Base-by-base conservation (phyloP, 2,797 vertebrate species). In the Eupleurogrammus muticus region DNA sequence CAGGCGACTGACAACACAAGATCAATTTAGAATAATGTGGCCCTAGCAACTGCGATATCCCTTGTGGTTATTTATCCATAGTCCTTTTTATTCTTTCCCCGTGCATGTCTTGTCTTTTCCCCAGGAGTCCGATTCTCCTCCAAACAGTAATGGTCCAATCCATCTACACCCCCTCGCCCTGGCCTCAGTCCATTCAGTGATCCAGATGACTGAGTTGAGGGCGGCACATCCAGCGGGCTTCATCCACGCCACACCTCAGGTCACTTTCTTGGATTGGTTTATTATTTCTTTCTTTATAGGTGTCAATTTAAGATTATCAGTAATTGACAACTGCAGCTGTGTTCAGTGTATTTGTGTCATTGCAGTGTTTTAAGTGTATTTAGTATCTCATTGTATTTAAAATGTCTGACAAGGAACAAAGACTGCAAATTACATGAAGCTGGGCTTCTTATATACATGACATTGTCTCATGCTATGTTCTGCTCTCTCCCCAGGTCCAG, bases 81-180 rank as follows among this genome's bases (percentile, higher is more conserved):
- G 14, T 1, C n/a, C n/a, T n/a, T n/a, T n/a, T n/a, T n/a, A n/a
- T n/a, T n/a, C n/a, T n/a, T n/a, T 47, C 23, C 32, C 2, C 38
- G 4, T 54, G 4, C n/a, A 1, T 46, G 2, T 55, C 72, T 32
- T 12, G 40, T 17, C 52, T 2, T 35, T 50, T 77, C 21, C 21
- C 5, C 50, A 93, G 91, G 92, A 93, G 72, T 92, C 90, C 0
- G 91, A 93, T 42, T 91, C 89, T 49, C 84, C 92, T 24, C 74
- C 66, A 1, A 83, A 67, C 77, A 82, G 68, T 62, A 83, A 47
- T 13, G 9, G 77, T 52, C 11, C 80, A 17, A 59, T 90, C 66
- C 90, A 89, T 1, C 75, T 88, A 64, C 84, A 90, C 57, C 59
- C 81, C 12, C 20, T 91, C 8, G 79, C 73, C 32, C 58, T 91